A percentile compares a stretch with the other conserved stretches of the same genome.
phyloP scores from a whole-genome alignment of 2,113 vertebrate species.

The Phainopepla nitens region DNA sequence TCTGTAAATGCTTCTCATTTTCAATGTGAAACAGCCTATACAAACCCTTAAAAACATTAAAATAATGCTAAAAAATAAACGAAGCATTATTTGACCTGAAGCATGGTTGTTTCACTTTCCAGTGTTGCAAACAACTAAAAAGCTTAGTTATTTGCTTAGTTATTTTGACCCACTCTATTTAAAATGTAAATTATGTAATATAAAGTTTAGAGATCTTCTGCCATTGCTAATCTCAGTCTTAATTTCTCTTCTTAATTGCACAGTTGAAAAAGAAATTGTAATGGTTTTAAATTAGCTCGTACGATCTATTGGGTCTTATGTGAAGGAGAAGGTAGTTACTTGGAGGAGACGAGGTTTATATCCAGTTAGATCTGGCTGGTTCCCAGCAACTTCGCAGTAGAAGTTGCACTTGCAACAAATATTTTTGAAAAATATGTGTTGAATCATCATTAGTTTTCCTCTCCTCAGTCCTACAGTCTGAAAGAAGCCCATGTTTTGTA shows the following conservation, averaged over 20 bases:
- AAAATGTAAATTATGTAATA: constrained; percentile 54
- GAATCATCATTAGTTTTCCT: neutral
- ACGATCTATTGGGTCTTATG: neutral
- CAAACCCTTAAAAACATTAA: neutral
- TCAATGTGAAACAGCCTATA: neutral
- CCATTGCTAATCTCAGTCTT: constrained; percentile 20
- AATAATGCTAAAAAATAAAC: constrained; percentile 18
- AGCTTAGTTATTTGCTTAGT: neutral
- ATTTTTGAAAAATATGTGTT: neutral
- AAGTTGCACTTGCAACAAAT: neutral
- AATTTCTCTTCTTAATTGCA: constrained; percentile 57
- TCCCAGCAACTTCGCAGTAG: neutral
- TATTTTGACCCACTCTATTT: constrained; percentile 22
- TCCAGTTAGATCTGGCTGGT: neutral
- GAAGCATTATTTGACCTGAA: constrained; percentile 39
- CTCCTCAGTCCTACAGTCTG: neutral
- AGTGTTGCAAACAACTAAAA: neutral
- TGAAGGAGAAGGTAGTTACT: neutral
- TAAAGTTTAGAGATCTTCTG: constrained; percentile 56
- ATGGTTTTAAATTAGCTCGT: constrained; percentile 49
- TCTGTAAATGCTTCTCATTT: neutral
- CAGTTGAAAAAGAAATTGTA: neutral
- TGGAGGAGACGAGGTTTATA: neutral
- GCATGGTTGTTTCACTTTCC: neutral
- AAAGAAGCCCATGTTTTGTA: neutral